Evolutionary conservation across 2,888 invertebrate species (phyloP), one percentile per base, ranked within the genome.

Genomic region (Gandaritis pyraliata): DNA sequence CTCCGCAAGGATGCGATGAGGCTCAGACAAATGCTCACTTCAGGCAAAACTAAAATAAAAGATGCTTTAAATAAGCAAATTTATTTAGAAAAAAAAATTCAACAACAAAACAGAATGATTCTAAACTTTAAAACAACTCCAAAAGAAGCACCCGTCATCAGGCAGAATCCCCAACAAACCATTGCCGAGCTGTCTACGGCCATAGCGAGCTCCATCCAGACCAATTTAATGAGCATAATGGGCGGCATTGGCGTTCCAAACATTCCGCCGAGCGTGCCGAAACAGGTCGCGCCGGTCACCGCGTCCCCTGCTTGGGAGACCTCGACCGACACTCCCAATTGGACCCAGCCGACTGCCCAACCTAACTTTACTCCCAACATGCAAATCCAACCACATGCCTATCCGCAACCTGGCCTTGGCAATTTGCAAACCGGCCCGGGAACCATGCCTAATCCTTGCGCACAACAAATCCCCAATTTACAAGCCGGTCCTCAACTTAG

Each of bases 161-260:
- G 7, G 1, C 41, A 13, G 41, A 15, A n/a, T 13, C 11, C 33
- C 0, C 33, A 36, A 15, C 18, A 50, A 15, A 7, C 30, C 0
- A 23, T 50, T 12, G 11, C 18, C 11, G 11, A 12, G 0, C 4
- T 57, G 23, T 18, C 50, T 1, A 45, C 50, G 5, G 36, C 10
- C 2, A 45, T 50, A 13, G 36, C 41, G 6, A 56, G 18, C 41
- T 48, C 56, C 16, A 30, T 56, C 16, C 49, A 56, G 7, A 49
- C 12, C 18, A 49, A 33, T 50, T 18, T 57, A 18, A 8, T 57
- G 36, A 18, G 23, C 23, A 15, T 45, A 13, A 6, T 57, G 0
- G 45, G 23, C 23, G 23, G 23, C 5, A 3, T 23, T 3, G 23
- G 36, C 8, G 1, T 45, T 3, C 50, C 43, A 36, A 46, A 46